These are phyloP conservation scores for Phengaris alcon DNA, from an alignment of 2,888 invertebrate genomes.

Conservation along the genomic window DNA sequence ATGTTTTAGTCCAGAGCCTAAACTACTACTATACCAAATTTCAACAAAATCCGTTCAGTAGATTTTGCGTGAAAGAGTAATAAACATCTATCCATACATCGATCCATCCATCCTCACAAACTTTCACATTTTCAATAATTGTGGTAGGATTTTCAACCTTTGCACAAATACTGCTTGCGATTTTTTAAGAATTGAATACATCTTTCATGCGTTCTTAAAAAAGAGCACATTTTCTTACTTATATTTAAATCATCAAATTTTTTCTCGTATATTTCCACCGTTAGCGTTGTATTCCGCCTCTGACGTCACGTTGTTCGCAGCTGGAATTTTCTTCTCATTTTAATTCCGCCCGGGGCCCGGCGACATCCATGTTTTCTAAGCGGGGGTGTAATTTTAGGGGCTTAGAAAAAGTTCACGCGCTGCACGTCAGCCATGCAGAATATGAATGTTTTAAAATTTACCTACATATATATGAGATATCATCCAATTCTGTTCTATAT, in stretches of 20 bases:
- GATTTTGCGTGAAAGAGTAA: no score
- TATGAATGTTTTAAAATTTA: conserved; percentile 2
- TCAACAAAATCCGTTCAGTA: no score
- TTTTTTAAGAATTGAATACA: no score
- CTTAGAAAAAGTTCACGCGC: conserved; percentile 34
- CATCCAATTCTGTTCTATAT: no score
- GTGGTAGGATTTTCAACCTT: no score
- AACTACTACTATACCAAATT: no score
- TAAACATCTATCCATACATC: no score
- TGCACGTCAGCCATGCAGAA: conserved; percentile 20
- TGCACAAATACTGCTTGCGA: no score
- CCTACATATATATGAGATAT: neutral
- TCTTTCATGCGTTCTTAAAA: neutral
- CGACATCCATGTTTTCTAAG: conserved; percentile 38
- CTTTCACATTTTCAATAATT: no score
- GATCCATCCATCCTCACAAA: no score
- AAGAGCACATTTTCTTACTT: neutral
- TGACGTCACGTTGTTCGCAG: conserved; percentile 33
- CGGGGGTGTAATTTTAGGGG: conserved; percentile 39
- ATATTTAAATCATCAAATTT: neutral
- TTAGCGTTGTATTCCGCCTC: conserved; percentile 1
- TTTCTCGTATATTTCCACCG: conserved; percentile 4
- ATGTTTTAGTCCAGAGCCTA: no score
- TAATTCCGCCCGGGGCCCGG: conserved; percentile 37
- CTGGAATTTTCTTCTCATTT: conserved; percentile 35